Evolutionary conservation across 1,140 invertebrate genomes (phyloP), one percentile per base, ranked within the genome.

Genomic region (Ceratosolen fusciceps): DNA sequence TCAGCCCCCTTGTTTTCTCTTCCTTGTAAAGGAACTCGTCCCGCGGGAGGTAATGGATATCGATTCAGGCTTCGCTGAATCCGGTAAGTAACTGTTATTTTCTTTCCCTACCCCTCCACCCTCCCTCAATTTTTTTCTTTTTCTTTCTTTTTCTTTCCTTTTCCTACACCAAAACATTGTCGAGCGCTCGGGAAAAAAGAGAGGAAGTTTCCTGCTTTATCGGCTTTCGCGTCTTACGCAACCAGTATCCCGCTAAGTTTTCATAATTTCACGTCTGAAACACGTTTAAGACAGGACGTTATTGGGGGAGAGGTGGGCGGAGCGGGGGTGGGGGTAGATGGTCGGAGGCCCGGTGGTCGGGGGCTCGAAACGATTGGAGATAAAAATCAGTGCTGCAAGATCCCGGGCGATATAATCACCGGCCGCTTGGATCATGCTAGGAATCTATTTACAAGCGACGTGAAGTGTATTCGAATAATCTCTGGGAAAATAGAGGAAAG

Each of bases 1-100:
- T 70, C n/a, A 24, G 81, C 84, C 79, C 80, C 80, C 74, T 77
- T 72, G 79, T 84, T 83, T 84, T 84, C 83, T 86, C 84, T 84
- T 83, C 77, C 80, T 76, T 62, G 70, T 37, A 67, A 71, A 19
- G 68, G 60, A 79, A 58, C 37, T 29, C 21, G 54, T 37, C 60
- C 24, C 80, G 52, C 68, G 2, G 47, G 68, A 24, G 43, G 37
- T 49, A 65, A 47, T 39, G 29, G 24, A 34, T n/a, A 49, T 65
- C 8, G 39, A 65, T 49, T 29, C 39, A 29, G 19, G 56, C 26
- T 60, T 39, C 8, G 29, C 39, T 12, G 56, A 47, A 74, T 74
- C 72, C 31, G 56, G 72, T 74, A 47, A 74, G 8, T 39, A 34
- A 24, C 24, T 16, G 31, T 10, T 24, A 31, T 52, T 47, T 47